phyloP scores from a whole-genome alignment of 2,797 vertebrate species.

The Pseudotriccus pelzelni region DNA sequence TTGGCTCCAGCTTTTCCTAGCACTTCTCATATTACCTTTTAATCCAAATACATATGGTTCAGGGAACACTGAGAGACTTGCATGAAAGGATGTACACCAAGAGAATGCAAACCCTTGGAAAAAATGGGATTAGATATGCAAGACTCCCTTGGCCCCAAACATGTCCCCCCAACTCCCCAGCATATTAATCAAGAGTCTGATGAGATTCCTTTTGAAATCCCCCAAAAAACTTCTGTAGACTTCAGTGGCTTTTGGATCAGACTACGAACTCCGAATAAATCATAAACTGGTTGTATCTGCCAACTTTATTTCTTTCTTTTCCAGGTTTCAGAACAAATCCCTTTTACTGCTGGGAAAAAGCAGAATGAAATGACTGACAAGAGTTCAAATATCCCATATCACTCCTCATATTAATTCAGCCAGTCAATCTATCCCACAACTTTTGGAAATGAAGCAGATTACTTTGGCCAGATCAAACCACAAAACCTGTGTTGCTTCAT shows the following conservation, averaged over 20 bases:
- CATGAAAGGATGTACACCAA: slow-evolving; percentile 34
- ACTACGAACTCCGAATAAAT: slow-evolving; percentile 57
- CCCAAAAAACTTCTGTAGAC: slow-evolving; percentile 43
- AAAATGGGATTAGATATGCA: slow-evolving; percentile 29
- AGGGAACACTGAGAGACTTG: slow-evolving; percentile 17
- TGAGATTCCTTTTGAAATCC: slow-evolving; percentile 54
- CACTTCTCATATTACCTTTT: slow-evolving; percentile 55
- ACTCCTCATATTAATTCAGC: slow-evolving; percentile 18
- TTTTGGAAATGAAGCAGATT: slow-evolving; percentile 23
- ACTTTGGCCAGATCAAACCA: background rate
- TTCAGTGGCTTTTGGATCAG: slow-evolving; percentile 47
- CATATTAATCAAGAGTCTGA: slow-evolving; percentile 50
- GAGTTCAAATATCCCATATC: slow-evolving; percentile 48
- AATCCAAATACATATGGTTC: slow-evolving; percentile 57
- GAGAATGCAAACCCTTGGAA: slow-evolving; percentile 30
- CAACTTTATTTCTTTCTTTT: slow-evolving; percentile 58
- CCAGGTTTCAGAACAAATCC: slow-evolving; percentile 50
- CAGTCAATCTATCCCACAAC: background rate
- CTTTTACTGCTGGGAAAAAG: slow-evolving; percentile 63
- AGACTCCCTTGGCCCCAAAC: slow-evolving; percentile 9
- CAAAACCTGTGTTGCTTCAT: background rate
- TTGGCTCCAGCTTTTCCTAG: slow-evolving; percentile 46
- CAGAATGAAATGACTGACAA: slow-evolving; percentile 43
- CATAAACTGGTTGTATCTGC: slow-evolving; percentile 45
- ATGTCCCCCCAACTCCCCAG: background rate